Evolutionary conservation across 2,113 vertebrate genomes (phyloP).

Genomic region (Python bivittatus): DNA sequence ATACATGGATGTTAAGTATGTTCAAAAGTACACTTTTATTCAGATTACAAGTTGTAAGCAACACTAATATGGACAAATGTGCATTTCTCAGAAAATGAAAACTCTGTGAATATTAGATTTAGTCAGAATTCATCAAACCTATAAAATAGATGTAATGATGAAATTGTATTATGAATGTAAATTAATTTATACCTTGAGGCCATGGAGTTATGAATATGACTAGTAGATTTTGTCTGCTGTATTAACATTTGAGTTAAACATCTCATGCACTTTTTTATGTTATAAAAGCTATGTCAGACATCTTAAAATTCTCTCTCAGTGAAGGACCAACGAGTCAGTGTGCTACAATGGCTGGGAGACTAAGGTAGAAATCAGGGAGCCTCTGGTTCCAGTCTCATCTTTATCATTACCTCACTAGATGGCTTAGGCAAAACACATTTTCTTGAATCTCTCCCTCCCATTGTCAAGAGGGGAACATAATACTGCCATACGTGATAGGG

Average conservation of each 20-base stretch:
- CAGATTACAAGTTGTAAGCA: slow-evolving; percentile 35
- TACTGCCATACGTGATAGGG: not conserved
- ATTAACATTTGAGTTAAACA: slow-evolving; percentile 38
- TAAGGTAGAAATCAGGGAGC: not conserved
- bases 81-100: slow-evolving; percentile 32
- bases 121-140: slow-evolving; percentile 37
- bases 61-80: not conserved
- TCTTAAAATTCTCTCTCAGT: not conserved
- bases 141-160: slow-evolving; percentile 17
- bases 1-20: not conserved
- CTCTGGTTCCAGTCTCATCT: not conserved
- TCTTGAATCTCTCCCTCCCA: not conserved
- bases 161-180: slow-evolving; percentile 40
- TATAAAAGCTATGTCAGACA: not conserved
- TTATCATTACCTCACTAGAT: not conserved
- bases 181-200: slow-evolving; percentile 4
- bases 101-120: slow-evolving; percentile 43
- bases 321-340: not conserved
- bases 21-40: slow-evolving; percentile 1
- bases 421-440: not conserved
- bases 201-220: slow-evolving; percentile 15
- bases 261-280: slow-evolving; percentile 47
- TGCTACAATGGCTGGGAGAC: accelerated
- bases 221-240: not conserved
- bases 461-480: not conserved